Base-by-base conservation (phyloP, 1,140 invertebrate species). In the Aricia agestis region DNA sequence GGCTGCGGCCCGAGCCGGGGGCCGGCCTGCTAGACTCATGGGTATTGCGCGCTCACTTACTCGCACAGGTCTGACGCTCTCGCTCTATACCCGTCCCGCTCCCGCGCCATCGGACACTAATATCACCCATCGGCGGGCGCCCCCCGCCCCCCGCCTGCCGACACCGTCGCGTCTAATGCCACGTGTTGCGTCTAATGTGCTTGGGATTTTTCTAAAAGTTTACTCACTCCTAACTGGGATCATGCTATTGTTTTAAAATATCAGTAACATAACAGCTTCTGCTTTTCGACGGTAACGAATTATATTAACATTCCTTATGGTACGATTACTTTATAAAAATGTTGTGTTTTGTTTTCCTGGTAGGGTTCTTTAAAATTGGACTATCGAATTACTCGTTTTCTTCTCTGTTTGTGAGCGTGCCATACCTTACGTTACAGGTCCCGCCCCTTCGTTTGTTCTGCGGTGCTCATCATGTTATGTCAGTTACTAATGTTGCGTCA, bases 11-110 rank as follows among this genome's bases (percentile, higher is more conserved):
- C 77, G 86, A 87, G 74, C 85, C 85, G 74, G 86, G 83, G 77
- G 77, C 79, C 79, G 86, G 82, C 74, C 87, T 91, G 79, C 87
- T 92, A 84, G 90, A 92, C 84, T 91, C 89, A 83, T 92, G 88
- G 92, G 92, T 92, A 92, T 90, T 92, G 87, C 87, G 86, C 87
- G 90, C 90, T 92, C 89, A 90, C 86, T 89, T 91, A 85, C 86
- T 91, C 79, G 84, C 86, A 87, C 86, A 89, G 87, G 87, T 89
- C 85, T 91, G 87, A 84, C 82, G 81, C 82, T 63, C 81, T 77
- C 80, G 72, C 77, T 76, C 80, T 73, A 52, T 52, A 67, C 73
- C 69, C 69, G 45, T 57, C 61, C 72, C 72, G 67, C 58, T 61
- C 78, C 69, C 6, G 66, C 72, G 32, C 72, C 68, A 19, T 36